These are phyloP conservation scores for Sepiola atlantica DNA, from an alignment of 2,888 invertebrate genomes.

Conservation along the genomic window DNA sequence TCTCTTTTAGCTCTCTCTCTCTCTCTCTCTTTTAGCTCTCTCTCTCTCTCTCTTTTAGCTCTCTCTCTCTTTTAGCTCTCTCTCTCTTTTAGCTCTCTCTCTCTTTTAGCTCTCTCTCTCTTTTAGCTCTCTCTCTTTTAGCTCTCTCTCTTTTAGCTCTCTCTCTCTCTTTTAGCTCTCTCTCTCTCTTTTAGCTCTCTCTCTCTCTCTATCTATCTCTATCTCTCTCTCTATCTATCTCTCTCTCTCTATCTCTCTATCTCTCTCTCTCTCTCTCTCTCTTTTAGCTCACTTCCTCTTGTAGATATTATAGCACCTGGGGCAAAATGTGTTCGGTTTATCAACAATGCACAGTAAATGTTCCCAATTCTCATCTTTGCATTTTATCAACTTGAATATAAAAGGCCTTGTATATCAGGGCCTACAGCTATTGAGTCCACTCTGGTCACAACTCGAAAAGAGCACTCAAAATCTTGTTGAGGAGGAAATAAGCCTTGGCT, in stretches of 20 bases:
- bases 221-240: background rate
- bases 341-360: background rate
- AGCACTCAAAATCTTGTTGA: conserved; percentile 34
- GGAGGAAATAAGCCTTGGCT: conserved; percentile 24
- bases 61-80: too few species aligned
- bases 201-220: background rate
- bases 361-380: background rate
- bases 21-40: too few species aligned
- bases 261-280: too few species aligned
- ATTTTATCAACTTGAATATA: conserved; percentile 43
- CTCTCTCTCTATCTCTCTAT: background rate
- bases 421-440: conserved; percentile 34
- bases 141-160: too few species aligned
- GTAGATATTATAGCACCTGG: conserved; percentile 20
- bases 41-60: too few species aligned
- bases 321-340: background rate
- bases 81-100: too few species aligned
- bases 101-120: too few species aligned
- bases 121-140: too few species aligned
- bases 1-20: too few species aligned
- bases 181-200: too few species aligned
- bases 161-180: too few species aligned
- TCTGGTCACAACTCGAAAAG: conserved; percentile 36
- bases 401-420: conserved; percentile 35
- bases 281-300: background rate